Percentiles rank a stretch among this genome's conserved stretches.
These are phyloP conservation scores for Morphnarchus princeps DNA, from an alignment of 2,113 vertebrate genomes.

Conservation along the genomic window DNA sequence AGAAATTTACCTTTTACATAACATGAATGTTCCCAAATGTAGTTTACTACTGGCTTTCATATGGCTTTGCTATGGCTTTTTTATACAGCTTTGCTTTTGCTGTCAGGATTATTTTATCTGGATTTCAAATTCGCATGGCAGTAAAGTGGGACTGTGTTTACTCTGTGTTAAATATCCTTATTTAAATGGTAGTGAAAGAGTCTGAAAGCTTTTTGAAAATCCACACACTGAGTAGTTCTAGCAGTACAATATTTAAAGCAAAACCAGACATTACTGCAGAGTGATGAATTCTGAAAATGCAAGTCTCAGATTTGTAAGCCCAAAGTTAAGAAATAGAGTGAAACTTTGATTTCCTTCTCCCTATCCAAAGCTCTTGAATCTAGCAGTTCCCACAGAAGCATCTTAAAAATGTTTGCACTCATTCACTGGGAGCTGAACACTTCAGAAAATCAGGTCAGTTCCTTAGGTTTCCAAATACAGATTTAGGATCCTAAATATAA, in stretches of 20 bases:
- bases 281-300: neutral
- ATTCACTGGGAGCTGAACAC: constrained; percentile 4
- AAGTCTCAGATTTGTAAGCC: neutral
- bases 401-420: constrained; percentile 19
- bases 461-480: constrained; percentile 44
- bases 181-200: neutral
- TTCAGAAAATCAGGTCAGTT: constrained; percentile 55
- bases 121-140: neutral
- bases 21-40: neutral
- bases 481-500: constrained; percentile 53
- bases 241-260: neutral
- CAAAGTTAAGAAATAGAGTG: neutral
- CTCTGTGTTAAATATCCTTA: neutral
- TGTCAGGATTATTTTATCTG: neutral
- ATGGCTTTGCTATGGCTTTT: neutral
- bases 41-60: neutral
- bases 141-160: neutral
- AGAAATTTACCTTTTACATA: neutral
- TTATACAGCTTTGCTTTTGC: neutral
- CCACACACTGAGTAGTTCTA: neutral
- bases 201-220: neutral
- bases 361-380: neutral
- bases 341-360: constrained; percentile 2
- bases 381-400: neutral
- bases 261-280: neutral